A percentile compares a stretch with the other conserved stretches of the same genome.
Evolutionary conservation across 1,140 invertebrate species (phyloP).

Genomic region (Heliothis subflexa): DNA sequence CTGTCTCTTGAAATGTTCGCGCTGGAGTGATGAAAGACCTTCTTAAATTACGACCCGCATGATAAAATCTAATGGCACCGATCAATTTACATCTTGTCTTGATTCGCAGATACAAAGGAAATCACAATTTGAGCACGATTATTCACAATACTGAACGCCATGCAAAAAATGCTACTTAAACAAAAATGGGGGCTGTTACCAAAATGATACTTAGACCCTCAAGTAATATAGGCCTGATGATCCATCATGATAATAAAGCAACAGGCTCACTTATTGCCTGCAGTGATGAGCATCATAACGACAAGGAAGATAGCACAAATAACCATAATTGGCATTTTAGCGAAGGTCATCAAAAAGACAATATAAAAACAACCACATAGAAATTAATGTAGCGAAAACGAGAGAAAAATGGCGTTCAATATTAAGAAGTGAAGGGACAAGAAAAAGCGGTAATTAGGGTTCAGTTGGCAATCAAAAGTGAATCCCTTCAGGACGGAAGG

Average conservation of each 20-base stretch:
- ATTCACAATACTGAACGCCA: too few relatives aligned
- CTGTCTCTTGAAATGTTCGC: neutral
- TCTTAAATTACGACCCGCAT: too few relatives aligned
- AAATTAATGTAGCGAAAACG: constrained; percentile 41
- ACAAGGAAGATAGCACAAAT: constrained; percentile 15
- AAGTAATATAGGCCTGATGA: constrained; percentile 3
- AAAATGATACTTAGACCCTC: too few relatives aligned
- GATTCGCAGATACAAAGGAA: too few relatives aligned
- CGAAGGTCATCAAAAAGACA: constrained; percentile 15
- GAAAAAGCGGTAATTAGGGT: constrained; percentile 53
- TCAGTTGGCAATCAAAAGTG: constrained; percentile 52
- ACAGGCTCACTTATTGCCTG: constrained; percentile 9
- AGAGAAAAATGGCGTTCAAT: constrained; percentile 30
- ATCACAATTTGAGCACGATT: too few relatives aligned
- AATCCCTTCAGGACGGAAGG: constrained; percentile 49
- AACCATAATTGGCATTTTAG: constrained; percentile 24
- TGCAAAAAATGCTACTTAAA: too few relatives aligned
- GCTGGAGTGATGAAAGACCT: too few relatives aligned
- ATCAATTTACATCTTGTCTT: too few relatives aligned
- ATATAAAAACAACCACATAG: constrained; percentile 32
- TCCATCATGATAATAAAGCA: constrained; percentile 6
- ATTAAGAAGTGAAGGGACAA: constrained; percentile 33
- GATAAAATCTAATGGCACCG: too few relatives aligned
- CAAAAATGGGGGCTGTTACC: too few relatives aligned
- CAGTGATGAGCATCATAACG: constrained; percentile 19